Conservation (phyloP, 2,113 vertebrate species). For the Salvelinus fontinalis region DNA sequence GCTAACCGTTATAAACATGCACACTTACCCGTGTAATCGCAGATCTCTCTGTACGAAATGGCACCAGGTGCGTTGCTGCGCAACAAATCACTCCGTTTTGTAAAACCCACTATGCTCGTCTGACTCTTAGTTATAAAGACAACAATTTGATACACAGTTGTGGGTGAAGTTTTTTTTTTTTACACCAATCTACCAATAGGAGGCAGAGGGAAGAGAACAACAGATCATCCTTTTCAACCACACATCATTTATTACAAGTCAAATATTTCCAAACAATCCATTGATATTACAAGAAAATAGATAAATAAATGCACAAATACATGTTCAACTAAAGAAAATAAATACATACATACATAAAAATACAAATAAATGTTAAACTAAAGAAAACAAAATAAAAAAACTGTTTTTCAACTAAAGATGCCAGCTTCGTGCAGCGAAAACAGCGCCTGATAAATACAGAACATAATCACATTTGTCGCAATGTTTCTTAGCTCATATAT, state of each 20-base stretch:
- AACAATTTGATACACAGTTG: no score
- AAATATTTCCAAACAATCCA: conserved; percentile 46
- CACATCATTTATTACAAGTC: conserved; percentile 55
- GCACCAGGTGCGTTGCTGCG: conserved; percentile 57
- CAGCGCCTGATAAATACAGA: conserved; percentile 22
- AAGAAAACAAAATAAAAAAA: not conserved
- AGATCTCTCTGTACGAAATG: conserved; percentile 63
- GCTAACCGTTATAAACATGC: fast-evolving
- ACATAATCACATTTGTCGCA: conserved; percentile 9
- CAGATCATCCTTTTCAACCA: not conserved
- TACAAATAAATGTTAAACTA: conserved; percentile 25
- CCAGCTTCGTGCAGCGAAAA: not conserved
- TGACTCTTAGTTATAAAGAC: no score
- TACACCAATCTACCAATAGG: not conserved
- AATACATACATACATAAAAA: not conserved
- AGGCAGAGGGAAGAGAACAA: not conserved
- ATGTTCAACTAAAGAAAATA: no score
- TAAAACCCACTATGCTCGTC: conserved; percentile 63
- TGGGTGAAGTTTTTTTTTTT: not conserved
- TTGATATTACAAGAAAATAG: conserved; percentile 41
- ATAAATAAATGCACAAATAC: no score
- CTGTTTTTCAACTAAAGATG: conserved; percentile 15
- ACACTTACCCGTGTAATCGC: conserved; percentile 68
- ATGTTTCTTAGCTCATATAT: conserved; percentile 28
- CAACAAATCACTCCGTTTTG: conserved; percentile 71